Base-by-base conservation (phyloP, 2,888 invertebrate genomes). In the Hypolimnas misippus region DNA sequence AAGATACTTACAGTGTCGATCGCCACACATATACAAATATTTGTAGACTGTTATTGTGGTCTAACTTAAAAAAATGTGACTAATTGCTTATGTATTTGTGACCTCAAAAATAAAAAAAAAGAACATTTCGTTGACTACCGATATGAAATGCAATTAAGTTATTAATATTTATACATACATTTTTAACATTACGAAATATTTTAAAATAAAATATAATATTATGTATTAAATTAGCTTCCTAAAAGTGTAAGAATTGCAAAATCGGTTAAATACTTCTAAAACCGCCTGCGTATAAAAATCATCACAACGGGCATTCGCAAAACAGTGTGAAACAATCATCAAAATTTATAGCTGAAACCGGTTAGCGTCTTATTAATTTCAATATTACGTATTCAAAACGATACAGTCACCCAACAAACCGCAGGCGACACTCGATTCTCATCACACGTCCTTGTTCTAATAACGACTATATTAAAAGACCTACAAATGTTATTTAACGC, bases 401-500 rank as follows among this genome's bases (percentile, higher is more conserved):
- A 54, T 54, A 58, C 53, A 25, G 58, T 55, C 61, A 57, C 42
- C 57, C n/a, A 55, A 44, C 52, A 59, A 57, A 57, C 65, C 65
- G 51, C 65, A 65, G 51, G 25, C 29, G 49, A 49, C 40, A 57
- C 46, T 3, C 16, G 46, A 56, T 58, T 62, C 58, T 64, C 67
- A 51, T 46, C 44, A n/a, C 44, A 35, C 56, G 67, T 57, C 65
- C 65, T 67, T 54, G 67, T 67, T 57, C 25, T 25, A 25, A 25
- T 25, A 25, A 25, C 25, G 25, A 25, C n/a, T n/a, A 57, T 65
- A 62, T 59, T 54, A 54, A 49, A 33, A 63, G 25, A 53, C 46
- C 33, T 63, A 56, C 57, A 54, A 63, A 61, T 52, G 51, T 62
- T 50, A 66, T 57, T 63, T 66, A 62, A 62, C 62, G 64, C 66